Conservation (phyloP, 2,797 vertebrate genomes). For the Manis crassicaudata region DNA sequence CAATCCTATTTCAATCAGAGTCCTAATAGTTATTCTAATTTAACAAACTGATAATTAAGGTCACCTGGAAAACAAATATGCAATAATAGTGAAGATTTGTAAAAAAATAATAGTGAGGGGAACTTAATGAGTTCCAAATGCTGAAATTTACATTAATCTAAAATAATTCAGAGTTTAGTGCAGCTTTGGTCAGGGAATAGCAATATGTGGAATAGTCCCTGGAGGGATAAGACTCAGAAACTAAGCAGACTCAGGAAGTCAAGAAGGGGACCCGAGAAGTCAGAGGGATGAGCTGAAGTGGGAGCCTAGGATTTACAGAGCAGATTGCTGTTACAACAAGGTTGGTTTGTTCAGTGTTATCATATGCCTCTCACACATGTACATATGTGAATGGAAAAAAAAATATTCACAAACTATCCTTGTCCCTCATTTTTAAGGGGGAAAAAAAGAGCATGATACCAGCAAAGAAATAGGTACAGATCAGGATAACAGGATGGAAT, state of each 20-base stretch:
- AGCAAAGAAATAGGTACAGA: background rate
- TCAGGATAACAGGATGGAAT: background rate
- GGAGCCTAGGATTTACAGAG: background rate
- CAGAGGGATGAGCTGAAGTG: background rate
- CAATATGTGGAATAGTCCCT: background rate
- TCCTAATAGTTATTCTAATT: conserved; percentile 3
- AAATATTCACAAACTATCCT: background rate
- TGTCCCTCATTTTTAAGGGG: background rate
- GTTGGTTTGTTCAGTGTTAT: background rate
- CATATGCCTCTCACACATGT: background rate
- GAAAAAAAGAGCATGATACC: background rate
- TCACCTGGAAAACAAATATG: background rate
- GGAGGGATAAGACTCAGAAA: background rate
- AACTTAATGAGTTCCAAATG: background rate
- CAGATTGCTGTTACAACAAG: background rate
- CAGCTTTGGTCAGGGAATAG: background rate
- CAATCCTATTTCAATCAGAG: background rate
- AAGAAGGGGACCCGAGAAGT: background rate
- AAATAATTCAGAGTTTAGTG: background rate
- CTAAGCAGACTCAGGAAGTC: background rate
- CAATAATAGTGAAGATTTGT: background rate
- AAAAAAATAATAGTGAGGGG: background rate
- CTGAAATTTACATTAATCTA: background rate
- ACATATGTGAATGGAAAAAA: background rate
- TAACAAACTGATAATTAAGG: conserved; percentile 25